Evolutionary conservation across 2,888 invertebrate genomes (phyloP).

Genomic region (Archips xylosteana): DNA sequence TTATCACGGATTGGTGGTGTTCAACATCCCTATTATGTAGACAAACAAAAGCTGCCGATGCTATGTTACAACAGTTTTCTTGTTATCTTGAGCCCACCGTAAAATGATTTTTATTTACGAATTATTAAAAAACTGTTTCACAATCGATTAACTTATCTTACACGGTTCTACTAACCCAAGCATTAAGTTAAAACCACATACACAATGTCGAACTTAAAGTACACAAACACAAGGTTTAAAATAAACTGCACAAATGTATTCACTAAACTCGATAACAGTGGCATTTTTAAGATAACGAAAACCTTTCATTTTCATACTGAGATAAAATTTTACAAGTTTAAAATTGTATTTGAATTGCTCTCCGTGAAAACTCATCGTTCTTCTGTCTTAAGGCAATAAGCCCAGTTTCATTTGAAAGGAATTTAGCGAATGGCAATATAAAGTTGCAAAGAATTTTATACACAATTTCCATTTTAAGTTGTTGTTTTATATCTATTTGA

Average conservation of each 20-base stretch:
- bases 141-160: conserved; percentile 27
- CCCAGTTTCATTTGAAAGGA: not conserved
- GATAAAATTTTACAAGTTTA: conserved; percentile 36
- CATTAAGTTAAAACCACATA: not conserved
- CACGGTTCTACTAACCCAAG: conserved; percentile 15
- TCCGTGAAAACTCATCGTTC: conserved; percentile 1
- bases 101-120: conserved; percentile 17
- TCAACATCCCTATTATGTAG: no score
- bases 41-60: not conserved
- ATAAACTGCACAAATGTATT: conserved; percentile 3
- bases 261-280: conserved; percentile 37
- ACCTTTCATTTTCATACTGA: conserved; percentile 35
- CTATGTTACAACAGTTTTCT: not conserved
- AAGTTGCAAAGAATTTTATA: conserved; percentile 22
- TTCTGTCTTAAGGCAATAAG: not conserved
- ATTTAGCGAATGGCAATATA: not conserved
- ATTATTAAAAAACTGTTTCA: conserved; percentile 33
- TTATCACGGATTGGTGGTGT: no score
- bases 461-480: conserved; percentile 29
- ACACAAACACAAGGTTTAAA: not conserved
- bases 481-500: conserved; percentile 31
- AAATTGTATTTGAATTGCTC: conserved; percentile 12
- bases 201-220: not conserved
- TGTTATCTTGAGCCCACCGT: not conserved
- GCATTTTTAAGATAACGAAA: conserved; percentile 37